Evolutionary conservation across 2,888 invertebrate species (phyloP).

Genomic region (Lasioglossum morio): DNA sequence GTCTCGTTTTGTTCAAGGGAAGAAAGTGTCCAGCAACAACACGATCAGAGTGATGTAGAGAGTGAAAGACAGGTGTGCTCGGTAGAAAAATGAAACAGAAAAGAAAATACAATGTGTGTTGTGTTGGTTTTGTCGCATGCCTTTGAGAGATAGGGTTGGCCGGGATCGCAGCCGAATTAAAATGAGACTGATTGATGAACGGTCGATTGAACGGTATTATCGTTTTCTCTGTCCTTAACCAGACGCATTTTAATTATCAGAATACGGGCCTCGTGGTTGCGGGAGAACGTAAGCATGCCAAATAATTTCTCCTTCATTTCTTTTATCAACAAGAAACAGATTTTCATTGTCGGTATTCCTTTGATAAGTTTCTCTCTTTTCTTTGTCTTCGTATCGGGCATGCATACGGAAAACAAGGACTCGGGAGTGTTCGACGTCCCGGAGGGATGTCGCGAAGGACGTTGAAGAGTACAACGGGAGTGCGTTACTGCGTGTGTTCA

Average conservation of each 20-base stretch:
- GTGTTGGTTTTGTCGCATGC: constrained; percentile 56
- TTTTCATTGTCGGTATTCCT: not conserved
- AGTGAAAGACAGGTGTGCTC: constrained; percentile 19
- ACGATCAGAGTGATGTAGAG: constrained; percentile 47
- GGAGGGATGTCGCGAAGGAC: not conserved
- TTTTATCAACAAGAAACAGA: not conserved
- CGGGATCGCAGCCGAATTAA: constrained; percentile 71
- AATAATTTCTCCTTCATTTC: not conserved
- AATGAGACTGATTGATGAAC: constrained; percentile 77
- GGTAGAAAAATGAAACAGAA: constrained; percentile 31
- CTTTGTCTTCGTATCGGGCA: constrained; percentile 23
- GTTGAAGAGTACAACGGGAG: constrained; percentile 73
- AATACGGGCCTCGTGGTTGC: constrained; percentile 85
- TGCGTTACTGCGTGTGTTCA: constrained; percentile 85
- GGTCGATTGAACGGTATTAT: constrained; percentile 55
- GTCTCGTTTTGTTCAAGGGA: not conserved
- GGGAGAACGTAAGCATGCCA: constrained; percentile 49
- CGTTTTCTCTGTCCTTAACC: constrained; percentile 72
- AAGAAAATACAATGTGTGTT: not conserved
- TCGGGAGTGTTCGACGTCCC: not conserved
- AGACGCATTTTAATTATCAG: constrained; percentile 84
- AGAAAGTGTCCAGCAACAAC: constrained; percentile 43
- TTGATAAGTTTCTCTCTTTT: not conserved
- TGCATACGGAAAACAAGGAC: constrained; percentile 28
- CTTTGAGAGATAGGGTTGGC: constrained; percentile 47